Evolutionary conservation across 2,113 vertebrate species (phyloP).

Genomic region (Malaclemys terrapin): DNA sequence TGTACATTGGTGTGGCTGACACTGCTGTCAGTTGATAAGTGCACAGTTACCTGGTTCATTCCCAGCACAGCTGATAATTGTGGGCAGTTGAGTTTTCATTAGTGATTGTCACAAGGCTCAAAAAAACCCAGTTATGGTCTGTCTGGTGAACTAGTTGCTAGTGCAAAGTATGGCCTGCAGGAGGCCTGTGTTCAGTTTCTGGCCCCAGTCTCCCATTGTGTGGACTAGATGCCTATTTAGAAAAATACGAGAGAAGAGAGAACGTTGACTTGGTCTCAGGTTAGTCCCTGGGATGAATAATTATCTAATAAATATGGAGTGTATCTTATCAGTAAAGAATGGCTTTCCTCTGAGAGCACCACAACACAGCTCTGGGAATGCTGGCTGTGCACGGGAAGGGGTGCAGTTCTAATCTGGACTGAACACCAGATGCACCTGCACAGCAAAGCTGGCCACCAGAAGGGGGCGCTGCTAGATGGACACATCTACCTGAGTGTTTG

Average conservation of each 20-base stretch:
- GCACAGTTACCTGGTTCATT: background rate
- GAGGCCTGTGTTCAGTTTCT: background rate
- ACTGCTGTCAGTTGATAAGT: background rate
- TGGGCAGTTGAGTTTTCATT: background rate
- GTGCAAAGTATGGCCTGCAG: background rate
- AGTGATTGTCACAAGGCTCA: background rate
- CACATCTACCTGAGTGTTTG: background rate
- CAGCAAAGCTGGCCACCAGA: background rate
- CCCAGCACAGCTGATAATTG: background rate
- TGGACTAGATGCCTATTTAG: background rate
- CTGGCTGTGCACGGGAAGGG: too few species aligned
- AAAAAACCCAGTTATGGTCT: background rate
- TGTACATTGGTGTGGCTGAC: background rate
- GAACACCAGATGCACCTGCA: background rate
- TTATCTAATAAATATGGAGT: background rate
- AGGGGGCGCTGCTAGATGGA: rapidly evolving
- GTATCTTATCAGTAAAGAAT: background rate
- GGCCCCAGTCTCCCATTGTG: background rate
- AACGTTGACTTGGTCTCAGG: background rate
- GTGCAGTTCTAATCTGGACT: too few species aligned
- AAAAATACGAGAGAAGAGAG: background rate
- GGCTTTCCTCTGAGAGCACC: background rate
- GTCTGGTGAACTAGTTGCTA: background rate
- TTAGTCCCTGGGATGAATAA: background rate
- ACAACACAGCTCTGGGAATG: too few species aligned